Conservation (phyloP, 2,888 invertebrate species). For the Melanargia galathea region DNA sequence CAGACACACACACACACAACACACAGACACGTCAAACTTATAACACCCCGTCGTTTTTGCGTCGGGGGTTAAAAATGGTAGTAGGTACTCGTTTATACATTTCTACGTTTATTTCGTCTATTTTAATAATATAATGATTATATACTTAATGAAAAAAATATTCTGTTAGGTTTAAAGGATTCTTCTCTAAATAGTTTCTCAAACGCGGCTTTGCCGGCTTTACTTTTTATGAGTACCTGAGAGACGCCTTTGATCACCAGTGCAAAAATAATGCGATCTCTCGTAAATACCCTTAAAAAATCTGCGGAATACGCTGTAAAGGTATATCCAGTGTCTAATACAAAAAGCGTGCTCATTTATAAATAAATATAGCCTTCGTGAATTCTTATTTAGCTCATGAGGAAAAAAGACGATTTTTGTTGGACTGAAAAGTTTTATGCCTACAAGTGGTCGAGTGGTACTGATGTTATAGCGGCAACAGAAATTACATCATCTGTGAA, state of each 20-base stretch:
- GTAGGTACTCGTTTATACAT: no score
- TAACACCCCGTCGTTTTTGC: no score
- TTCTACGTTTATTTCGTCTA: no score
- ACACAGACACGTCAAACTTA: no score
- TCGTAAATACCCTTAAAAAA: constrained; percentile 23
- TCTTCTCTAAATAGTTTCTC: constrained; percentile 14
- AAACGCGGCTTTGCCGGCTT: constrained; percentile 7
- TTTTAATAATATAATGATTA: no score
- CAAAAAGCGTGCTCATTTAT: neutral
- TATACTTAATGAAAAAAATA: constrained; percentile 3
- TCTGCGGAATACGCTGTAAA: neutral
- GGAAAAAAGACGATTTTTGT: neutral
- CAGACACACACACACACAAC: no score
- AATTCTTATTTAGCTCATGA: neutral
- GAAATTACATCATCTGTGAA: no score
- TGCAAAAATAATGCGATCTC: constrained; percentile 27
- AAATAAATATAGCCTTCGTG: neutral
- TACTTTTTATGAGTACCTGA: constrained; percentile 11
- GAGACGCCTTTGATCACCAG: constrained; percentile 29
- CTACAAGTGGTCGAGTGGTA: neutral
- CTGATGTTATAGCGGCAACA: no score
- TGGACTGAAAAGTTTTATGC: neutral
- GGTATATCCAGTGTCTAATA: neutral
- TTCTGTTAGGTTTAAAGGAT: constrained; percentile 5
- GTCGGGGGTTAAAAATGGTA: no score